These are phyloP conservation scores for Mythimna lalbum DNA, from an alignment of 2,888 invertebrate species.

Conservation along the genomic window DNA sequence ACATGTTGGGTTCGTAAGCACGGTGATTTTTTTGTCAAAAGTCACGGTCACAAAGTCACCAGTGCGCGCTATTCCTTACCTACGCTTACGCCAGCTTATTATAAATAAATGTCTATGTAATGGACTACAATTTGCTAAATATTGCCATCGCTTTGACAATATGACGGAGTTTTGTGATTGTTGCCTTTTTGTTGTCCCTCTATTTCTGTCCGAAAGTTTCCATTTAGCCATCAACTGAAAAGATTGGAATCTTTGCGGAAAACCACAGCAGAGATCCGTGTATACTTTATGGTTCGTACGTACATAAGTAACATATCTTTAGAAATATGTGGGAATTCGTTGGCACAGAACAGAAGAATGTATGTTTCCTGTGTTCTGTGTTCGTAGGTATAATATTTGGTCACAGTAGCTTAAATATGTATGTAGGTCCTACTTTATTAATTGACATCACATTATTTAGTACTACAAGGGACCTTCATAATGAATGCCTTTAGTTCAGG, in stretches of 20 bases:
- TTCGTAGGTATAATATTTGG: not conserved
- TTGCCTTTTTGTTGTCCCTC: too few relatives aligned
- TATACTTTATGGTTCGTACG: not conserved
- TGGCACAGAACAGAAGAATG: too few relatives aligned
- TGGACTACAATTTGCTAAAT: not conserved
- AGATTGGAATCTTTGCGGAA: not conserved
- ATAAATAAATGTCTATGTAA: not conserved
- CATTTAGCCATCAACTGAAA: not conserved
- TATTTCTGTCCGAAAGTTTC: not conserved
- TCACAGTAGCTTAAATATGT: not conserved
- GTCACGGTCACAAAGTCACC: too few relatives aligned
- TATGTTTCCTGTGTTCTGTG: too few relatives aligned
- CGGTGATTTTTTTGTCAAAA: too few relatives aligned
- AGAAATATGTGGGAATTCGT: not conserved
- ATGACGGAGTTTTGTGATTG: not conserved
- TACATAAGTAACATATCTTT: constrained; percentile 1
- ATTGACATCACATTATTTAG: constrained; percentile 7
- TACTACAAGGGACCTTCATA: not conserved
- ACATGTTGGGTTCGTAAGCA: too few relatives aligned
- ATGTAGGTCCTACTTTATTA: not conserved
- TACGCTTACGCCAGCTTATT: too few relatives aligned
- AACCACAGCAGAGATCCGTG: constrained; percentile 1
- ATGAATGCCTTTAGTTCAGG: constrained; percentile 13
- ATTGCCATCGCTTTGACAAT: not conserved
- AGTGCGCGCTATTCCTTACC: too few relatives aligned